Evolutionary conservation across 2,797 vertebrate genomes (phyloP).

Genomic region (Manis pentadactyla): DNA sequence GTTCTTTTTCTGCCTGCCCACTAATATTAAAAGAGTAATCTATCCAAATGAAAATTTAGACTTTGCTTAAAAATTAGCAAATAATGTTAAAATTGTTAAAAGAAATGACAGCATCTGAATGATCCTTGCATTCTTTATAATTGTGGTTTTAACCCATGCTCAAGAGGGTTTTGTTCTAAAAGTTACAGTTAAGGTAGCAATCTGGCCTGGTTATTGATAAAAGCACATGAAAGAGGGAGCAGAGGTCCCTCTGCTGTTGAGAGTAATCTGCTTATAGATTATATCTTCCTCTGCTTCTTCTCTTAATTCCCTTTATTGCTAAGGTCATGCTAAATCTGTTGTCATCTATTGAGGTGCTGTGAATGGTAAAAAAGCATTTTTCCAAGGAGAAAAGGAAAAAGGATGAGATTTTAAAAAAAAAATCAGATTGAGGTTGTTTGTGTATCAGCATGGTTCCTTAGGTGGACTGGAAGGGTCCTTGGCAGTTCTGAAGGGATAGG

Average conservation of each 20-base stretch:
- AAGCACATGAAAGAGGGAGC: not conserved
- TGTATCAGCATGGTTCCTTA: not conserved
- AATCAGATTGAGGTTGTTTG: not conserved
- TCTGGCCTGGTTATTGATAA: not conserved
- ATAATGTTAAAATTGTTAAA: conserved; percentile 35
- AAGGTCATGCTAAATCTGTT: not conserved
- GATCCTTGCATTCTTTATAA: not conserved
- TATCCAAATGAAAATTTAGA: conserved; percentile 27
- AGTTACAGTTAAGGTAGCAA: not conserved
- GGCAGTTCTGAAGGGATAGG: not conserved
- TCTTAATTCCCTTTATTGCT: conserved; percentile 19
- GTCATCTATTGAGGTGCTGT: not conserved
- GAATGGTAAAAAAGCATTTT: not conserved
- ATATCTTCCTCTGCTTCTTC: not conserved
- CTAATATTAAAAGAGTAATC: not conserved
- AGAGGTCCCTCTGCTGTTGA: not conserved
- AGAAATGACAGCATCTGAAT: not conserved
- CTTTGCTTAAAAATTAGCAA: conserved; percentile 49
- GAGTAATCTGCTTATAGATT: not conserved
- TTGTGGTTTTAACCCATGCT: conserved; percentile 22
- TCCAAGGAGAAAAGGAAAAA: not conserved
- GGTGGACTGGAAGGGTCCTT: not conserved
- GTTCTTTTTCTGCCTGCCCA: not conserved
- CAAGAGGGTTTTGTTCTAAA: conserved; percentile 21
- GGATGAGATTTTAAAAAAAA: not conserved